phyloP scores from a whole-genome alignment of 1,140 invertebrate genomes.

The Lepidurus couesii region DNA sequence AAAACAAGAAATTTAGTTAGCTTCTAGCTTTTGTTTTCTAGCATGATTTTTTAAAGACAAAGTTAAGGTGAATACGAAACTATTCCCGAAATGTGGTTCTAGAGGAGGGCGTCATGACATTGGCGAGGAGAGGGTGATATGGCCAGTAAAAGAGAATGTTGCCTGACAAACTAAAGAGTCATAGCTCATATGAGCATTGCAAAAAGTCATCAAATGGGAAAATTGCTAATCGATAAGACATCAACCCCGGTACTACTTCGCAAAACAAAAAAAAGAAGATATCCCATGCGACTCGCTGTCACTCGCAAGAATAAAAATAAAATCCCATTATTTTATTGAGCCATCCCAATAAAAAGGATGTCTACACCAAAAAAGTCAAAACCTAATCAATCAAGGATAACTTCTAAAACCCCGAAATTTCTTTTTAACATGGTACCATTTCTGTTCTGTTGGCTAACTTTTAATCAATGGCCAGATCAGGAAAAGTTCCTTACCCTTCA shows the following conservation, averaged over 20 bases:
- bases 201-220: conserved; percentile 11
- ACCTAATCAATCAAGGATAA: not conserved
- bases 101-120: not conserved
- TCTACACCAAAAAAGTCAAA: not conserved
- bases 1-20: no score
- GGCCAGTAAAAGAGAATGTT: not conserved
- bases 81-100: not conserved
- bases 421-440: not conserved
- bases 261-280: no score
- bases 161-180: not conserved
- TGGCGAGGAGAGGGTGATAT: not conserved
- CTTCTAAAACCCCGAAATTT: not conserved
- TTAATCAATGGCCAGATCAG: conserved; percentile 11
- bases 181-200: not conserved
- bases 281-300: not conserved
- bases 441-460: not conserved
- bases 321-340: not conserved
- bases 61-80: no score
- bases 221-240: conserved; percentile 9
- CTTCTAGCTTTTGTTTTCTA: no score
- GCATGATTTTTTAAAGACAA: no score
- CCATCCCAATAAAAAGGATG: not conserved
- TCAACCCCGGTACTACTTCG: not conserved
- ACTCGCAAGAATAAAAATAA: not conserved
- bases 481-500: not conserved